Conservation (phyloP, 1,140 invertebrate species). For the Aphidius ervi region DNA sequence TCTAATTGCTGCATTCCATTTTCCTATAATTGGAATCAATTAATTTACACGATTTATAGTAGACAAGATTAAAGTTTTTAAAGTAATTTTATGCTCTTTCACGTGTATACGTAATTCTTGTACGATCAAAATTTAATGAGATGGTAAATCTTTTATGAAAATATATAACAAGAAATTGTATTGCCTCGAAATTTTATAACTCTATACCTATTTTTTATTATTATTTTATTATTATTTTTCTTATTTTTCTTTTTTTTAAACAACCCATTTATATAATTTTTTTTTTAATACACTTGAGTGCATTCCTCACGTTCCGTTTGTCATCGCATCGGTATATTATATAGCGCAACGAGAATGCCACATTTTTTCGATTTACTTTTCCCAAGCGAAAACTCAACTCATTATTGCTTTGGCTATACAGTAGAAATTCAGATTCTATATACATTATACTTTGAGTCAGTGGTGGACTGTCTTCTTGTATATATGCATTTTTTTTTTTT, state of each 20-base stretch:
- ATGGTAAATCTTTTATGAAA: neutral
- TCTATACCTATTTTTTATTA: too few species aligned
- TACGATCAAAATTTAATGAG: conserved; percentile 19
- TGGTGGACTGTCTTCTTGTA: too few species aligned
- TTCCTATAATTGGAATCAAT: conserved; percentile 43
- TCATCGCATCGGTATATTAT: neutral
- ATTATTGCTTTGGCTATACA: neutral
- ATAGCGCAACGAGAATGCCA: neutral
- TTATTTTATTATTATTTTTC: too few species aligned
- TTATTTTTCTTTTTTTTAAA: too few species aligned
- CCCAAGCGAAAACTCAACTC: neutral
- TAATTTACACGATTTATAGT: conserved; percentile 32
- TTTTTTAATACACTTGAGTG: neutral
- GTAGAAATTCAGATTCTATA: too few species aligned
- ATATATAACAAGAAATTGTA: too few species aligned
- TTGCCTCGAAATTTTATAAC: too few species aligned
- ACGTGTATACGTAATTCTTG: conserved; percentile 5
- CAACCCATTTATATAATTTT: too few species aligned
- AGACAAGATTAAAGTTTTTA: too few species aligned
- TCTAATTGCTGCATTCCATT: conserved; percentile 41
- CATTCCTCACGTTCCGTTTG: neutral
- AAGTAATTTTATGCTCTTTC: too few species aligned
- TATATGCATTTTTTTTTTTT: too few species aligned
- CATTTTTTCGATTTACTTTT: conserved; percentile 5
- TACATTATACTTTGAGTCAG: too few species aligned